A percentile compares a stretch with the other conserved stretches of the same genome.
Conservation (phyloP, 2,888 invertebrate genomes). For the Ichneumon xanthorius region DNA sequence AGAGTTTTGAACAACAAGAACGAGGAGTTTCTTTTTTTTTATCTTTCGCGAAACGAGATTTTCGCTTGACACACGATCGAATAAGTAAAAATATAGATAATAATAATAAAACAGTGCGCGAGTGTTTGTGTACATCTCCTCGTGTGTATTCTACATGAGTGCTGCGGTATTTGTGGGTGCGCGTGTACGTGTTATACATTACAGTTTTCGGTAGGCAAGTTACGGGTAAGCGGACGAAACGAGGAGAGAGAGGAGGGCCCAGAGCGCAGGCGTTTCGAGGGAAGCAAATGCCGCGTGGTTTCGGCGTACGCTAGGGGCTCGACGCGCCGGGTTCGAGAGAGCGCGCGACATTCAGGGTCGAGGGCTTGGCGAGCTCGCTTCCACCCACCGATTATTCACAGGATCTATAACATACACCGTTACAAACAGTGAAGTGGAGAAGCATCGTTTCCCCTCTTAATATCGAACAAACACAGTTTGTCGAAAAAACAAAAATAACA, state of each 20-base stretch:
- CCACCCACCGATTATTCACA: constrained; percentile 25
- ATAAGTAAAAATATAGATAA: neutral
- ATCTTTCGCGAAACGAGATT: neutral
- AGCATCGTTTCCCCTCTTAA: neutral
- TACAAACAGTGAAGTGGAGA: constrained; percentile 4
- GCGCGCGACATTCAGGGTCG: constrained; percentile 61
- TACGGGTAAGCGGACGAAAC: constrained; percentile 32
- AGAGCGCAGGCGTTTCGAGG: constrained; percentile 47
- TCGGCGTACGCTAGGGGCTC: constrained; percentile 50
- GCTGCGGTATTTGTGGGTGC: constrained; percentile 5
- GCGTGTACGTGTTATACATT: constrained; percentile 10
- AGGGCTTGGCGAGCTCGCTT: constrained; percentile 54
- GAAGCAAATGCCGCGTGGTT: constrained; percentile 64
- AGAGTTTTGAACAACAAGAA: neutral
- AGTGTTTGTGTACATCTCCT: constrained; percentile 17
- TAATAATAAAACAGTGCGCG: constrained; percentile 14
- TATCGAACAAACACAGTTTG: neutral
- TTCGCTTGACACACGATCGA: constrained; percentile 13
- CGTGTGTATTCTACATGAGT: constrained; percentile 10
- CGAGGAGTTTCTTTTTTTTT: neutral
- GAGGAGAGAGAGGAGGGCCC: constrained; percentile 27
- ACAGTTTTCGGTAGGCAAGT: constrained; percentile 23
- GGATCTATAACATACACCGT: constrained; percentile 6
- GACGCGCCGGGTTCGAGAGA: constrained; percentile 40
- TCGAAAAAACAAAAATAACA: neutral